Base-by-base conservation (phyloP, 2,797 vertebrate species). In the Pseudotriccus pelzelni region DNA sequence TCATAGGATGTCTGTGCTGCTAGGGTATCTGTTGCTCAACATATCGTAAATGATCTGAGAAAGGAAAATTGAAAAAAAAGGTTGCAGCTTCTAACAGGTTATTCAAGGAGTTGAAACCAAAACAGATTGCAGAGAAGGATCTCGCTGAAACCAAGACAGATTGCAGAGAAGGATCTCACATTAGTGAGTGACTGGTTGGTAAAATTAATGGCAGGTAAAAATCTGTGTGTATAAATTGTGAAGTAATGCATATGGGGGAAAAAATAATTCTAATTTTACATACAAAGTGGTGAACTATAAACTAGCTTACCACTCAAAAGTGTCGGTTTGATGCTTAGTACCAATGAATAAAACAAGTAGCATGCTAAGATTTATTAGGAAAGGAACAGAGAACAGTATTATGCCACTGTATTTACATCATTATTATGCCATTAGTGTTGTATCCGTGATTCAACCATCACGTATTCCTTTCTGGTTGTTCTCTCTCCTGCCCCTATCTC, bases 181-280 rank as follows among this genome's bases (percentile, higher is more conserved):
- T 87, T 93, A 76, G 43, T 58, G 76, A 89, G 28, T 73, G 78
- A 69, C 53, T 76, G 56, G 24, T 55, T 15, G 30, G 39, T 81
- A 67, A 80, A 89, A 91, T 70, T 80, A 93, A 74, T 62, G 58
- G 47, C 62, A 84, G 73, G 82, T 90, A 83, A 90, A 95, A 88
- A 78, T 85, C n/a, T 3, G 1, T 27, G 56, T 83, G 20, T 88
- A 47, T 90, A 39, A 88, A 75, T 72, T 55, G 36, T 88, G 62
- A 74, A 85, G 34, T 84, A 87, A 70, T 67, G 32, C 24, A 44
- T 62, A 58, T 62, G n/a, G 60, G 32, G 21, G 11, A 1, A 43
- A 32, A 63, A 85, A 67, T 56, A 44, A 60, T 63, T 84, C 59
- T 72, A 27, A 72, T 83, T 86, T 91, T 81, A 30, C 3, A 1